Conservation (phyloP, 2,113 vertebrate species). For the Ciconia stormi region DNA sequence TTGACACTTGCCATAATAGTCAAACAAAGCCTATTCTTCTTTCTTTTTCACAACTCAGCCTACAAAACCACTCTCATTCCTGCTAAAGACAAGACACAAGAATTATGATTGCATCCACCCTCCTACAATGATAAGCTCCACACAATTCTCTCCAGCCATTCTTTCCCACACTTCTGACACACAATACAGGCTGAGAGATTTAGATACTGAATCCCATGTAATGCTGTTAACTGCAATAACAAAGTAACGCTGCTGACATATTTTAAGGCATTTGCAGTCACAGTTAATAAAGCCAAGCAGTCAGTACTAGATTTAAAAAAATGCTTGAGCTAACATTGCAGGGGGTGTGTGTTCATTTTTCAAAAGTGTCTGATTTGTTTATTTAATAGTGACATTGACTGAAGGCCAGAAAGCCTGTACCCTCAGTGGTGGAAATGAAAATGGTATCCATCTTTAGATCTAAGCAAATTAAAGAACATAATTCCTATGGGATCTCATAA, state of each 20-base stretch:
- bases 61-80: background rate
- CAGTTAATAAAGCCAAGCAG: background rate
- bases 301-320: background rate
- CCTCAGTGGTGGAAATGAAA: background rate
- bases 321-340: background rate
- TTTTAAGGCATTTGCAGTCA: background rate
- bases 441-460: background rate
- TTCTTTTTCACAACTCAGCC: background rate
- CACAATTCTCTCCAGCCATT: background rate
- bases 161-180: background rate
- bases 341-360: background rate
- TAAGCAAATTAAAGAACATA: background rate
- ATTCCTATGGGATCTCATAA: background rate
- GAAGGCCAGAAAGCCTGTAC: background rate
- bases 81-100: background rate
- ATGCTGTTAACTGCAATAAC: background rate
- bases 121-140: background rate
- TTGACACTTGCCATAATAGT: background rate
- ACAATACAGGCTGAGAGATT: background rate
- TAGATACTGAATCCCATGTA: background rate
- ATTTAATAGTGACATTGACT: background rate
- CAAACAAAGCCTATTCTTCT: background rate
- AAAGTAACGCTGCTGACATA: background rate
- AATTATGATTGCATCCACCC: background rate
- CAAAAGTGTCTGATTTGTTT: background rate